These are phyloP conservation scores for Zootermopsis nevadensis DNA, from an alignment of 2,888 invertebrate species.

Conservation along the genomic window DNA sequence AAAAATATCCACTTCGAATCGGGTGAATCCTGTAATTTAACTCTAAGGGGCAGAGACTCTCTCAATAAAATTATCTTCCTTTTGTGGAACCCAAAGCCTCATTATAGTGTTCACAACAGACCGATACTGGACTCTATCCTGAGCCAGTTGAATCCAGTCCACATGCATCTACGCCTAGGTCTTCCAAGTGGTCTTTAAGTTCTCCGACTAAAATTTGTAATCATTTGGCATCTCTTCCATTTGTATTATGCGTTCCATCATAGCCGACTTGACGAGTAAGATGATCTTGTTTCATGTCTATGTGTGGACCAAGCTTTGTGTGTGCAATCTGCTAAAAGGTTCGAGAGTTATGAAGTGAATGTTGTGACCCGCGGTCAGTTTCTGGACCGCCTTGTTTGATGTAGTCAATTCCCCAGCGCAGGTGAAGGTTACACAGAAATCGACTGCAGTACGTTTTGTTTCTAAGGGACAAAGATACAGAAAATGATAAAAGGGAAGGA, in stretches of 20 bases:
- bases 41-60: no score
- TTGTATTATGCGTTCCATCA: no score
- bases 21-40: no score
- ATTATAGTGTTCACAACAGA: not conserved
- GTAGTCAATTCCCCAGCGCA: not conserved
- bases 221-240: no score
- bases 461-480: not conserved
- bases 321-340: no score
- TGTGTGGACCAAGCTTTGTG: no score
- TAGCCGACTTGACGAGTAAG: no score
- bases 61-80: no score
- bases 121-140: not conserved
- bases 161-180: not conserved
- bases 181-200: not conserved
- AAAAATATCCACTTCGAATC: no score
- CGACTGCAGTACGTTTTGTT: slow-evolving; percentile 29
- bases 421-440: slow-evolving; percentile 23
- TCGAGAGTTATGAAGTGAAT: no score
- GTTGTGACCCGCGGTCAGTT: not conserved
- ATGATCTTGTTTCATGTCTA: no score
- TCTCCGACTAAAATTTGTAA: no score
- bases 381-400: not conserved
- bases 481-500: not conserved
- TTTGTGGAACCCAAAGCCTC: not conserved
- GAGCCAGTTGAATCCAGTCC: not conserved